These are phyloP conservation scores for Mus caroli DNA, from an alignment of 2,797 vertebrate genomes.

Conservation along the genomic window DNA sequence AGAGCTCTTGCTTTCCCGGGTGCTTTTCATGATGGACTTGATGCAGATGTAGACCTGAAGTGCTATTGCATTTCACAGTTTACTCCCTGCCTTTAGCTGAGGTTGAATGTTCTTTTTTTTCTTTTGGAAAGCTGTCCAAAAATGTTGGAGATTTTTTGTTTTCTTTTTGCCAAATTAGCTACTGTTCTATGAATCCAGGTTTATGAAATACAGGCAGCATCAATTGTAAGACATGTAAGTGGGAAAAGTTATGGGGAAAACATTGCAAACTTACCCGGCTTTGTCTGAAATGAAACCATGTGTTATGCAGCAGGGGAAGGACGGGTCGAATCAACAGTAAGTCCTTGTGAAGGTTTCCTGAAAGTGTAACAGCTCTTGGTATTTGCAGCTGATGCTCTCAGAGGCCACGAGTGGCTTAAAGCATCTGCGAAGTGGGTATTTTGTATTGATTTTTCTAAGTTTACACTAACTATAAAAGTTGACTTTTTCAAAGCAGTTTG, in stretches of 20 bases:
- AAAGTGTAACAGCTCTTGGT: background rate
- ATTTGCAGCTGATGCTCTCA: background rate
- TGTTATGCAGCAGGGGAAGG: background rate
- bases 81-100: conserved; percentile 35
- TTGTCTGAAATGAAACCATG: conserved; percentile 30
- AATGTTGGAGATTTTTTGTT: background rate
- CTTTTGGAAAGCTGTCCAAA: conserved; percentile 41
- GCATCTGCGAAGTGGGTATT: conserved; percentile 4
- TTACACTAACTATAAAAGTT: background rate
- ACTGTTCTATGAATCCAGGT: conserved; percentile 26
- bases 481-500: conserved; percentile 57
- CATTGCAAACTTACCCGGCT: background rate
- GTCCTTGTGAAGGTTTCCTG: conserved; percentile 15
- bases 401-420: conserved; percentile 8
- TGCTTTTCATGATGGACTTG: conserved; percentile 59
- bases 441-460: conserved; percentile 24
- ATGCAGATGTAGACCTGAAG: conserved; percentile 44
- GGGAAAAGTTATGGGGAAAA: conserved; percentile 11
- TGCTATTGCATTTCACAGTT: conserved; percentile 51
- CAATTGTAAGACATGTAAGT: conserved; percentile 55
- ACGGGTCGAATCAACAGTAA: conserved; percentile 7
- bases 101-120: background rate
- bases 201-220: conserved; percentile 20
- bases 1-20: conserved; percentile 61
- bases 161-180: conserved; percentile 31